Base-by-base conservation (phyloP, 2,888 invertebrate species). In the Drosophila nr. fundita region DNA sequence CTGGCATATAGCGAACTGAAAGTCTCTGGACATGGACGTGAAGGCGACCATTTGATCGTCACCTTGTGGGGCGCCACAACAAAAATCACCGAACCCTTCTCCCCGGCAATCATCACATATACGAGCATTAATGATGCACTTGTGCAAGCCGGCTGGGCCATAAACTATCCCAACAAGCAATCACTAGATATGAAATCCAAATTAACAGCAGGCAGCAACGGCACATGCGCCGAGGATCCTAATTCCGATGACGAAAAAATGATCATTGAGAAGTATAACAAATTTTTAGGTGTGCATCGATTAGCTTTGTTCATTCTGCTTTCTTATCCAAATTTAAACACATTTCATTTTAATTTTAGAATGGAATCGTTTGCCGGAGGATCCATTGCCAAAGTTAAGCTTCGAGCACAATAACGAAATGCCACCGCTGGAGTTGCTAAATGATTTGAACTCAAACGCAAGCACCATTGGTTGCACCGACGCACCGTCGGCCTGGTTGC, bases 41-140 rank as follows among this genome's bases (percentile, higher is more conserved):
- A 11, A 4, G 34, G 50, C 0, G 58, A 67, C 27, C 49, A 49
- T 0, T 15, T 79, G 18, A 18, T 34, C 4, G 77, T 96, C 0
- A 95, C 96, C 59, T 92, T 97, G 60, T 96, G 96, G 95, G 95
- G 92, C 95, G 95, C 94, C 80, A 94, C 40, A 94, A 87, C 94
- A 93, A 21, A 94, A 94, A 58, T 94, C 21, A 94, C 95, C 0
- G 95, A 95, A 13, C 95, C 97, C 0, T 93, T 97, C 40, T 95
- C 95, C 40, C 96, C 97, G 0, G 95, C 55, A 93, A 90, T 50
- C 94, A 94, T 38, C 0, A 95, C 95, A 73, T 96, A 95, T 93
- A 94, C 94, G 29, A 96, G 95, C 54, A 93, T 97, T 2, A 96
- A 96, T 87, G 94, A 94, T 53, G 93, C 94, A 73, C 94, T 98